These are phyloP conservation scores for Sorex araneus DNA, from an alignment of 2,113 vertebrate genomes.

Conservation along the genomic window DNA sequence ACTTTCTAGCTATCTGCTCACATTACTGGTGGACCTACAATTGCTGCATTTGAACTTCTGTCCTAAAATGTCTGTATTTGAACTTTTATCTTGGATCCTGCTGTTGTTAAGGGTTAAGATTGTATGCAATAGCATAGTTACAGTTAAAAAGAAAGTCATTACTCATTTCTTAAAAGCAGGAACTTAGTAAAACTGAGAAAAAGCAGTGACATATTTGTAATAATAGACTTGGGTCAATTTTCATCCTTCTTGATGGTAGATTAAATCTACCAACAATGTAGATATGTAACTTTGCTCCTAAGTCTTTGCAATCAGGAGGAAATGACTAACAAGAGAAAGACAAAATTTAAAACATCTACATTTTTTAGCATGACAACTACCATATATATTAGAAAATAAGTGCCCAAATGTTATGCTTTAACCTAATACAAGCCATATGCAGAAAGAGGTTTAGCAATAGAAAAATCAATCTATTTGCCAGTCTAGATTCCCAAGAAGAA, in stretches of 20 bases:
- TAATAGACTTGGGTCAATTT: not conserved
- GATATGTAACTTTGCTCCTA: not conserved
- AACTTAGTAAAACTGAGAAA: conserved; percentile 65
- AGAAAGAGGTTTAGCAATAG: conserved; percentile 29
- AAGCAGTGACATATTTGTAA: conserved; percentile 38
- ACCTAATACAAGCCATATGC: conserved; percentile 53
- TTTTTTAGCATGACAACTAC: conserved; percentile 27
- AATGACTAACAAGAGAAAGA: conserved; percentile 56
- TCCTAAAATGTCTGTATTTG: no score
- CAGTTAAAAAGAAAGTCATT: not conserved
- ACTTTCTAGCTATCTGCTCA: not conserved
- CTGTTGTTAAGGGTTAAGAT: not conserved
- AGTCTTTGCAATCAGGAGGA: not conserved
- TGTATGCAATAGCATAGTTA: not conserved
- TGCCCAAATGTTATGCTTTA: not conserved
- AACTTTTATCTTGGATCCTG: no score
- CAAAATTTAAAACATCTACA: conserved; percentile 57
- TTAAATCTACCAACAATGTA: not conserved
- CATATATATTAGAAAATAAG: conserved; percentile 62
- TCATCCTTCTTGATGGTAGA: not conserved
- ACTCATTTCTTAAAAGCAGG: conserved; percentile 15
- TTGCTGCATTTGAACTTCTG: no score
- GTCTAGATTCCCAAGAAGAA: conserved; percentile 2
- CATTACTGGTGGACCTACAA: not conserved
- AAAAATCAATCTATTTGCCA: not conserved